phyloP scores from a whole-genome alignment of 2,797 vertebrate species.

The Pogoniulus pusillus region DNA sequence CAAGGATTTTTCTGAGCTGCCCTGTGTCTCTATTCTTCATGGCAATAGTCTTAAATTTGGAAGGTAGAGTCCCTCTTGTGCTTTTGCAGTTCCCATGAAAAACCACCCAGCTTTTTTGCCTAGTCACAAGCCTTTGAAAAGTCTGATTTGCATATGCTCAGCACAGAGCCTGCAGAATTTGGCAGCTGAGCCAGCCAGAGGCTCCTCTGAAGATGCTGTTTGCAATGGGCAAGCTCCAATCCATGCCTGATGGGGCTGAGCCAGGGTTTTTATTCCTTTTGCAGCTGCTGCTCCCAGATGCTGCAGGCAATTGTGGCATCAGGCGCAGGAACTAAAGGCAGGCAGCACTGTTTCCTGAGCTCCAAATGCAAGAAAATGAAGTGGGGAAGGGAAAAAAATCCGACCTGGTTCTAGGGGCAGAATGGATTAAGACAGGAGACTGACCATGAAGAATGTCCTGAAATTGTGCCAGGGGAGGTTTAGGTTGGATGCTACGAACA shows the following conservation, averaged over 20 bases:
- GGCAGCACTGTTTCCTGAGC: not conserved
- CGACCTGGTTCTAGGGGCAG: not conserved
- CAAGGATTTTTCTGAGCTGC: not conserved
- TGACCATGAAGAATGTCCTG: not conserved
- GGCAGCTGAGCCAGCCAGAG: not conserved
- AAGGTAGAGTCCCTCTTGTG: not conserved
- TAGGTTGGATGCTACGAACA: too few species aligned
- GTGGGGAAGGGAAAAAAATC: not conserved
- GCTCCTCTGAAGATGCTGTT: not conserved
- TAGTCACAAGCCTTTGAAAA: slow-evolving; percentile 15
- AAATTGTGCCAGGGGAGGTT: too few species aligned
- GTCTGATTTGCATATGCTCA: not conserved
- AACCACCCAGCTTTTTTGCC: not conserved
- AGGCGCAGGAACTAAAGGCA: not conserved
- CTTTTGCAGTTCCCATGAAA: slow-evolving; percentile 23
- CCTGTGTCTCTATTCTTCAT: not conserved
- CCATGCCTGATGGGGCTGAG: not conserved
- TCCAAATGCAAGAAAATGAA: not conserved
- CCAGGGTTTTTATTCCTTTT: not conserved
- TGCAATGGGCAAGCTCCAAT: not conserved
- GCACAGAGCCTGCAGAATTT: not conserved
- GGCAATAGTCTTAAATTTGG: not conserved
- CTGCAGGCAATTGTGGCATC: not conserved
- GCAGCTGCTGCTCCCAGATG: not conserved
- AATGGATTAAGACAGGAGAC: accelerated